phyloP scores from a whole-genome alignment of 1,140 invertebrate genomes.

The Agrilus planipennis region DNA sequence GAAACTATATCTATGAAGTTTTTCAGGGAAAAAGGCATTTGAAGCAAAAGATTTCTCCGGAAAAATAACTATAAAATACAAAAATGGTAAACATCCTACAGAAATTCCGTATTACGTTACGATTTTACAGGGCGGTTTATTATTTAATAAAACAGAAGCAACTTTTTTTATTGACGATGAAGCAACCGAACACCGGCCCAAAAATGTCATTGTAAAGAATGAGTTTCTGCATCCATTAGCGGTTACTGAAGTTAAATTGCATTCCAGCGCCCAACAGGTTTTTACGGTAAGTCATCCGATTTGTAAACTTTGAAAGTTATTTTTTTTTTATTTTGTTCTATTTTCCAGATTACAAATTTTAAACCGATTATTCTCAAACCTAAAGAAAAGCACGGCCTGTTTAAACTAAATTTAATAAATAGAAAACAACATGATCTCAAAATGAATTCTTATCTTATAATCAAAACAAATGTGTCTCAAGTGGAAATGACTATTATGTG shows the following conservation, averaged over 20 bases:
- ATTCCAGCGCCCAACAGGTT: conserved; percentile 43
- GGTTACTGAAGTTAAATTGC: conserved; percentile 56
- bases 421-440: conserved; percentile 42
- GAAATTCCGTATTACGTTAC: conserved; percentile 45
- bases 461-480: conserved; percentile 63
- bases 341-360: conserved; percentile 50
- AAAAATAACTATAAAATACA: conserved; percentile 56
- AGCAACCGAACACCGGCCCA: conserved; percentile 27
- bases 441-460: conserved; percentile 49
- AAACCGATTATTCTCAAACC: conserved; percentile 48
- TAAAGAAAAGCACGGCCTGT: conserved; percentile 45
- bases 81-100: conserved; percentile 46
- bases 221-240: conserved; percentile 57
- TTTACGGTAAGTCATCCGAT: conserved; percentile 41
- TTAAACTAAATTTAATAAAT: conserved; percentile 45
- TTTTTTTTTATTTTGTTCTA: conserved; percentile 9
- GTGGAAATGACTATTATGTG: conserved; percentile 58
- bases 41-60: conserved; percentile 46
- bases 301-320: neutral
- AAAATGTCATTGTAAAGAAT: conserved; percentile 55
- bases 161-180: conserved; percentile 44
- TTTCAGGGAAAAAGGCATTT: conserved; percentile 42
- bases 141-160: conserved; percentile 40
- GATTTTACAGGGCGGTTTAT: conserved; percentile 43
- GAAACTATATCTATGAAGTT: conserved; percentile 2